A percentile compares a stretch with the other conserved stretches of the same genome.
Conservation (phyloP, 2,888 invertebrate species). For the Platycheirus rosarum region DNA sequence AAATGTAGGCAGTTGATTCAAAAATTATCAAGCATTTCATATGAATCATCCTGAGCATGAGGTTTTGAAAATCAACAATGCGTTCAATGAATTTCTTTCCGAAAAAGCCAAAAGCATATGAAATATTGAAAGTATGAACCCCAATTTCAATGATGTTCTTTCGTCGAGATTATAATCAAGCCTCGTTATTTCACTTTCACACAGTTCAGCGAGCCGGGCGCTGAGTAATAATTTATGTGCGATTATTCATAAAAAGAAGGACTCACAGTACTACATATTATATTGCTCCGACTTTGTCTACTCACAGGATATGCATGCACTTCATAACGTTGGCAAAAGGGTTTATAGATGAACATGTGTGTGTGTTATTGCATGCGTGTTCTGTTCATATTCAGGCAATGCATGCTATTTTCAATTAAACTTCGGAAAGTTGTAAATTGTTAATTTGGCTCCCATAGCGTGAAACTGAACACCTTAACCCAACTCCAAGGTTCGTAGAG, state of each 20-base stretch:
- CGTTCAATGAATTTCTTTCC: too few species aligned
- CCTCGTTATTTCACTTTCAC: not conserved
- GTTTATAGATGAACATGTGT: too few species aligned
- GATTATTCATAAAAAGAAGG: constrained; percentile 45
- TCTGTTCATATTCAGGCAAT: constrained; percentile 58
- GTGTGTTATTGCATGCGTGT: too few species aligned
- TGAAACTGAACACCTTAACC: constrained; percentile 28
- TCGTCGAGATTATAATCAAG: not conserved
- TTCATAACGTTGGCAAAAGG: not conserved
- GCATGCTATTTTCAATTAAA: constrained; percentile 70
- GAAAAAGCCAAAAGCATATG: too few species aligned
- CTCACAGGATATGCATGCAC: constrained; percentile 10
- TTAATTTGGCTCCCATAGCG: constrained; percentile 60
- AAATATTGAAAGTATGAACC: not conserved
- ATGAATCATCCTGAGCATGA: too few species aligned
- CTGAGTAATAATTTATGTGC: constrained; percentile 33
- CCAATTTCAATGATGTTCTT: not conserved
- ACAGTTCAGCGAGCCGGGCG: not conserved
- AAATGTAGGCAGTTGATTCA: too few species aligned
- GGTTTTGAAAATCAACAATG: too few species aligned
- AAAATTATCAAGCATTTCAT: too few species aligned
- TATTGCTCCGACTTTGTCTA: not conserved
- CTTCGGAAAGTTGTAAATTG: constrained; percentile 67
- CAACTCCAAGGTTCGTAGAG: not conserved
- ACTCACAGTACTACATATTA: not conserved